Conservation (phyloP, 2,113 vertebrate genomes). For the Brachyhypopomus gauderio region DNA sequence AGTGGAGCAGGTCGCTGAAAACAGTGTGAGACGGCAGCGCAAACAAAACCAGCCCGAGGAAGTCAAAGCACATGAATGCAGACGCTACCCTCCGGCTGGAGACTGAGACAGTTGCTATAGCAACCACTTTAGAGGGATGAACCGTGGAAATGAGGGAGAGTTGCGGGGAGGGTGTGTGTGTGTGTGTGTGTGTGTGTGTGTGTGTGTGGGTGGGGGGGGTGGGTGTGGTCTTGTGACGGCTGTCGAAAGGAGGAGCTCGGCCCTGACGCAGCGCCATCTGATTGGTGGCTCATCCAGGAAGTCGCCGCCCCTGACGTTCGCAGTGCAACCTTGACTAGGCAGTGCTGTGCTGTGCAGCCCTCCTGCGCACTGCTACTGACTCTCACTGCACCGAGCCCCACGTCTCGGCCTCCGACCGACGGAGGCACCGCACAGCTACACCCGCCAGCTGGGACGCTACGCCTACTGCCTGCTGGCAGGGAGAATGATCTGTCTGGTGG, state of each 20-base stretch:
- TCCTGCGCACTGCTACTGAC: slow-evolving; percentile 28
- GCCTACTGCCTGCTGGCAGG: neutral
- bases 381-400: slow-evolving; percentile 24
- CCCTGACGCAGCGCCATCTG: slow-evolving; percentile 68
- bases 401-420: neutral
- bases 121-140: slow-evolving; percentile 79
- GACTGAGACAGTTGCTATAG: slow-evolving; percentile 81
- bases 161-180: slow-evolving; percentile 73
- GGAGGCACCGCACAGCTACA: neutral
- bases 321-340: slow-evolving; percentile 66
- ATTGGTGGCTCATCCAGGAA: slow-evolving; percentile 74
- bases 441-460: neutral
- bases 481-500: slow-evolving; percentile 46
- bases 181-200: too few relatives aligned
- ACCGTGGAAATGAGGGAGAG: slow-evolving; percentile 52
- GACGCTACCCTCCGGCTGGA: slow-evolving; percentile 51
- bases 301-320: slow-evolving; percentile 71
- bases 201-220: slow-evolving; percentile 64
- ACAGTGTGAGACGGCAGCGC: neutral
- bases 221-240: slow-evolving; percentile 56
- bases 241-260: slow-evolving; percentile 65
- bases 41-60: slow-evolving; percentile 31
- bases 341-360: slow-evolving; percentile 66
- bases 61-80: slow-evolving; percentile 22
- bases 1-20: neutral